Evolutionary conservation across 2,888 invertebrate genomes (phyloP), one percentile per base, ranked within the genome.

Genomic region (Apomyelois bistriatella): DNA sequence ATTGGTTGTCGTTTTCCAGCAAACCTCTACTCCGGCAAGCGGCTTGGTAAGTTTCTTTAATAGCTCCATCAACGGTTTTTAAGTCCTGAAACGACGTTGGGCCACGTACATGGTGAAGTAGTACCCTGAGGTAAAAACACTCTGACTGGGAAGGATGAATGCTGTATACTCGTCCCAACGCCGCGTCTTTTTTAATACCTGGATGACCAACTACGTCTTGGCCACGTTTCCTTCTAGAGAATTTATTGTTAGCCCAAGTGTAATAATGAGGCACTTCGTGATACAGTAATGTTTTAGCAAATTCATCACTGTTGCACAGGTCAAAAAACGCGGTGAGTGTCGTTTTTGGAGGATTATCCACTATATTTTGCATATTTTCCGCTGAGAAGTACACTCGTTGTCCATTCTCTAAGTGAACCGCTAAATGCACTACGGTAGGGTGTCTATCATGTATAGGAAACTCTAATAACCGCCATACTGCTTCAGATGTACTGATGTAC

Each of bases 1-100:
- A 22, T 3, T 22, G 22, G 22, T 22, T 22, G 5, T 60, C 35
- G 55, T 66, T 66, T 13, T 65, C 64, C 48, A 50, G 59, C 51
- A 51, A 7, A 51, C 17, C 48, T 60, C 64, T 57, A 52, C 49
- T 12, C 49, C 12, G 7, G 49, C 53, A 46, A 43, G 43, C 3
- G 43, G 2, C 22, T 5, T 22, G 22, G 22, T 22, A 22, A 3
- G 22, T 22, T 3, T 22, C 5, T 2, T 3, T 3, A 3, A 22
- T 5, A 3, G 3, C 3, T 3, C 32, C 32, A 32, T 7, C 32
- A 9, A 32, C 32, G 1, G 8, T 32, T 32, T 32, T 32, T 32
- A 32, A 10, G 1, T 1, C 3, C 1, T 1, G 2, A 10, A 32
- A 32, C 1, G 32, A 32, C 3, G 32, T 32, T 1, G 32, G 32